Evolutionary conservation across 2,888 invertebrate genomes (phyloP).

Genomic region (Polietes domitor): DNA sequence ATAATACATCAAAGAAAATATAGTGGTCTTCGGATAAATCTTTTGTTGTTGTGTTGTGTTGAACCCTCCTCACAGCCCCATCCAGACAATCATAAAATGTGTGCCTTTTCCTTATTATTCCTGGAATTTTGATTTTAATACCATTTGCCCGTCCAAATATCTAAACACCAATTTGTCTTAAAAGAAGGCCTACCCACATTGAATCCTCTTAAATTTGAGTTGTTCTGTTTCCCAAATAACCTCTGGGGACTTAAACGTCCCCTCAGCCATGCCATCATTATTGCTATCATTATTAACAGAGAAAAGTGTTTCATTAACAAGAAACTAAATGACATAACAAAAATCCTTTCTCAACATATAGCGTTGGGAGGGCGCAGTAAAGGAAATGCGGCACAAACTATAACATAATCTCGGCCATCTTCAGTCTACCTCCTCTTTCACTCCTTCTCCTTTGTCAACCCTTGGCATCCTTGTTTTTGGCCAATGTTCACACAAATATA

Average conservation of each 20-base stretch:
- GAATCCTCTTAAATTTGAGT: slow-evolving; percentile 11
- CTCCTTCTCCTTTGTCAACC: not conserved
- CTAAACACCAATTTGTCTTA: slow-evolving; percentile 9
- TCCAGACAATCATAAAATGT: not conserved
- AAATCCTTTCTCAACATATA: slow-evolving; percentile 28
- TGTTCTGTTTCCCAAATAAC: not conserved
- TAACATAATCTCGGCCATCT: slow-evolving; percentile 15
- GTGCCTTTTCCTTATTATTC: not conserved
- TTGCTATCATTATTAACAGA: slow-evolving; percentile 21
- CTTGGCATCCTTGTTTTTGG: not conserved
- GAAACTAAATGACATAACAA: slow-evolving; percentile 56
- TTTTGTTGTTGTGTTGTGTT: no score
- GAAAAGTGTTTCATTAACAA: slow-evolving; percentile 60
- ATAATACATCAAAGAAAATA: no score
- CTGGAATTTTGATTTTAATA: not conserved
- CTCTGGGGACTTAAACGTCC: not conserved
- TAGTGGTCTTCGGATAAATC: not conserved
- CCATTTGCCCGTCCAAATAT: not conserved
- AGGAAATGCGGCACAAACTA: slow-evolving; percentile 47
- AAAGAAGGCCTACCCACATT: not conserved
- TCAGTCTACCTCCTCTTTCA: not conserved
- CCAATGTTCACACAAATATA: not conserved
- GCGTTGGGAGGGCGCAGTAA: not conserved
- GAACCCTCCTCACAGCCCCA: not conserved
- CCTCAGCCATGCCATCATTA: not conserved